Evolutionary conservation across 1,140 invertebrate genomes (phyloP).

Genomic region (Whitmania pigra): DNA sequence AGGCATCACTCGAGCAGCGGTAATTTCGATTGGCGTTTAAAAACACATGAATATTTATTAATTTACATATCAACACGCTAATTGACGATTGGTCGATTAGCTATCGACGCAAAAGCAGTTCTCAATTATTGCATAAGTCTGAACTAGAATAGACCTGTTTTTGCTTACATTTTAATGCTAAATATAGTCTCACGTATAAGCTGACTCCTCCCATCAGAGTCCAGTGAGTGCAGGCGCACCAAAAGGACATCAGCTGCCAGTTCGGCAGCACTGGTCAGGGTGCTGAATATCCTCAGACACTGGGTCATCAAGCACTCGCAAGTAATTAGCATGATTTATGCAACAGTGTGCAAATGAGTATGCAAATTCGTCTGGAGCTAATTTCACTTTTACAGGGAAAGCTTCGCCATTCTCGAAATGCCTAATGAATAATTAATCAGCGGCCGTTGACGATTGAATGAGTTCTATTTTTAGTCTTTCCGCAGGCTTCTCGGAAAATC

Average conservation of each 20-base stretch:
- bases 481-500: too few relatives aligned
- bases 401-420: not conserved
- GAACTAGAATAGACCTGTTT: too few relatives aligned
- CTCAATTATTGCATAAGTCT: too few relatives aligned
- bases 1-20: slow-evolving; percentile 1
- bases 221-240: not conserved
- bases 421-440: not conserved
- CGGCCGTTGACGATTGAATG: not conserved
- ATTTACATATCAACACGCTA: too few relatives aligned
- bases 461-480: too few relatives aligned
- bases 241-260: slow-evolving; percentile 73
- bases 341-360: not conserved
- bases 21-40: not conserved
- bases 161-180: too few relatives aligned
- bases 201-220: not conserved
- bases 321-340: slow-evolving; percentile 28
- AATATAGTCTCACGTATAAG: too few relatives aligned
- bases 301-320: slow-evolving; percentile 57
- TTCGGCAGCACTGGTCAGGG: slow-evolving; percentile 81
- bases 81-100: not conserved
- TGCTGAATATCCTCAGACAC: slow-evolving; percentile 72
- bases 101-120: not conserved
- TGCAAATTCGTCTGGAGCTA: not conserved
- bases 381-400: too few relatives aligned
- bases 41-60: not conserved